Evolutionary conservation across 2,888 invertebrate genomes (phyloP).

Genomic region (Liposcelis brunnea): DNA sequence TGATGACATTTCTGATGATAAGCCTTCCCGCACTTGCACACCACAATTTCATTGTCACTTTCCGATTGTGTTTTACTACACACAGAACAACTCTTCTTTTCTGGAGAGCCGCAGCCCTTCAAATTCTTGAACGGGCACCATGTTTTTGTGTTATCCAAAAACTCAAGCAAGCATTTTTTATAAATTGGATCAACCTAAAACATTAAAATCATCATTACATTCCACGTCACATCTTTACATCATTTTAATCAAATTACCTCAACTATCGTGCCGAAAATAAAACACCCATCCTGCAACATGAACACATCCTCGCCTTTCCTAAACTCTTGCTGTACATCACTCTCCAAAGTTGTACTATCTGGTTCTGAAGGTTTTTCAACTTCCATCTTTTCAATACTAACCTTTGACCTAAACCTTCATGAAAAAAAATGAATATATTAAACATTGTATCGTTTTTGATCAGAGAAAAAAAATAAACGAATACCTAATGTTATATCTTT

Average conservation of each 20-base stretch:
- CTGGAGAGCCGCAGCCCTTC: background rate
- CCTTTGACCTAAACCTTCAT: no score
- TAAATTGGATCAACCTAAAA: background rate
- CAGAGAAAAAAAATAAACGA: no score
- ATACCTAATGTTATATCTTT: no score
- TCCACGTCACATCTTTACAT: no score
- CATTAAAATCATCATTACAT: no score
- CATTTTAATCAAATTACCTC: no score
- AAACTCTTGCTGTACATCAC: background rate
- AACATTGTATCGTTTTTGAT: no score
- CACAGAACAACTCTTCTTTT: background rate
- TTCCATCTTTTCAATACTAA: background rate
- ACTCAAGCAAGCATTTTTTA: conserved; percentile 1
- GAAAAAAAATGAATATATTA: no score
- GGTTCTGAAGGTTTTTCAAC: background rate
- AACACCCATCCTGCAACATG: no score
- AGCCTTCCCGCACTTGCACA: background rate
- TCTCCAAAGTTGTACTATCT: conserved; percentile 2
- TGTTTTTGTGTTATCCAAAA: background rate
- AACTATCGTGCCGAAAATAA: background rate
- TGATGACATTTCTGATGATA: conserved; percentile 1
- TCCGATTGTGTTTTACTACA: background rate
- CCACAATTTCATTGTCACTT: background rate
- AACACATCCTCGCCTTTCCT: background rate
- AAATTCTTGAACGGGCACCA: conserved; percentile 1